phyloP scores from a whole-genome alignment of 2,888 invertebrate species.

The Bellardia bayeri region DNA sequence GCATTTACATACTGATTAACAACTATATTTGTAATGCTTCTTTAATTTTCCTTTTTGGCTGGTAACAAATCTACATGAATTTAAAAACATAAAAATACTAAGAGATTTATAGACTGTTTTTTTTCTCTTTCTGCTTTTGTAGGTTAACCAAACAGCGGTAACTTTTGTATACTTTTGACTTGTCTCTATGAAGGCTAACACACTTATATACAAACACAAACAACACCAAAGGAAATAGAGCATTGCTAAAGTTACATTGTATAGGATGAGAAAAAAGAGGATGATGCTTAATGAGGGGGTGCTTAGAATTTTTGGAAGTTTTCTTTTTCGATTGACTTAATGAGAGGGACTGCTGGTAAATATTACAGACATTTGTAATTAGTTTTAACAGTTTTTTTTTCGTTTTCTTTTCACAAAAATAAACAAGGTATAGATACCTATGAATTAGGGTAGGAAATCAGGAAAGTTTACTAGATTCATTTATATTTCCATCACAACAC shows the following conservation, averaged over 20 bases:
- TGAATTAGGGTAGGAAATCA: neutral
- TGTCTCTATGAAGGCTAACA: neutral
- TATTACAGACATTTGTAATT: neutral
- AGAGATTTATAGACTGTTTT: constrained; percentile 32
- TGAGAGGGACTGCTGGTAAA: neutral
- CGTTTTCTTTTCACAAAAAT: neutral
- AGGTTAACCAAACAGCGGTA: constrained; percentile 45
- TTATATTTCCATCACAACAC: neutral
- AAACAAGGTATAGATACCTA: neutral
- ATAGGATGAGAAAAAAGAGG: neutral
- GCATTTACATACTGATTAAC: constrained; percentile 20
- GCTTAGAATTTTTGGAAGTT: neutral
- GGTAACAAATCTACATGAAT: neutral
- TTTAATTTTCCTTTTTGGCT: neutral
- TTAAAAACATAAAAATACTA: neutral
- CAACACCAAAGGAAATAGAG: neutral
- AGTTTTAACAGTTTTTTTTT: neutral
- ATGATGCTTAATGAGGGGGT: neutral
- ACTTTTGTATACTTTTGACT: neutral
- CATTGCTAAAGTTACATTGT: neutral
- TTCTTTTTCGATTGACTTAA: neutral
- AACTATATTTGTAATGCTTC: constrained; percentile 1
- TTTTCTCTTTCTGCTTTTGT: constrained; percentile 18
- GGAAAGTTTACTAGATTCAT: neutral
- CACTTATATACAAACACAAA: neutral